Evolutionary conservation across 2,888 invertebrate genomes (phyloP), one percentile per base, ranked within the genome.

Genomic region (Athripsodes cinereus): DNA sequence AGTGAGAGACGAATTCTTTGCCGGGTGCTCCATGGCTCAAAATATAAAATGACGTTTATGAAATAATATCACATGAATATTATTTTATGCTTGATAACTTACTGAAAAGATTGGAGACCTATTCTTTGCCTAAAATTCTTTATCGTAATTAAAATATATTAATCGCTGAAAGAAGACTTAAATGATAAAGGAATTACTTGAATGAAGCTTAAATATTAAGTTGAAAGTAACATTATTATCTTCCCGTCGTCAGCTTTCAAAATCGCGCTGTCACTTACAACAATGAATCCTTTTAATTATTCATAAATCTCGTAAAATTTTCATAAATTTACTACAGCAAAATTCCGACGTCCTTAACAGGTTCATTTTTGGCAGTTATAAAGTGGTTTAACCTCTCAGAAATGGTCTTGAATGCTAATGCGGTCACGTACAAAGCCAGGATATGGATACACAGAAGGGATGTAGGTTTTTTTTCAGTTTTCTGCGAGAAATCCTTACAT

Each of bases 341-440:
- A 26, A 10, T 10, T 6, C 26, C 40, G 40, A 40, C 16, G 20
- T 31, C 19, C 40, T 5, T 21, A 35, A 52, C 34, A 35, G 19
- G 48, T 48, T 48, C 48, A 48, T 21, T 48, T 48, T 13, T 21
- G 21, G 22, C 26, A 26, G 8, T 50, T 22, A 21, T 22, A 26
- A 26, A 50, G 18, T 20, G 50, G 50, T 50, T 26, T 50, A 50
- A 50, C 50, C 50, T 50, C 26, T 20, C 2, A 16, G 3, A 2
- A 16, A 3, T 21, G 10, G 50, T 13, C 2, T 44, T 19, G 60
- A 57, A 60, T 60, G 22, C 48, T 57, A 54, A 60, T 53, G 40
- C 22, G 35, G 18, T 57, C 60, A 60, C 60, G 60, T 57, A 16
- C 53, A 22, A 10, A 11, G 26, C 13, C 22, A 8, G 52, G 52